Conservation (phyloP, 2,113 vertebrate species). For the Dinomys branickii region DNA sequence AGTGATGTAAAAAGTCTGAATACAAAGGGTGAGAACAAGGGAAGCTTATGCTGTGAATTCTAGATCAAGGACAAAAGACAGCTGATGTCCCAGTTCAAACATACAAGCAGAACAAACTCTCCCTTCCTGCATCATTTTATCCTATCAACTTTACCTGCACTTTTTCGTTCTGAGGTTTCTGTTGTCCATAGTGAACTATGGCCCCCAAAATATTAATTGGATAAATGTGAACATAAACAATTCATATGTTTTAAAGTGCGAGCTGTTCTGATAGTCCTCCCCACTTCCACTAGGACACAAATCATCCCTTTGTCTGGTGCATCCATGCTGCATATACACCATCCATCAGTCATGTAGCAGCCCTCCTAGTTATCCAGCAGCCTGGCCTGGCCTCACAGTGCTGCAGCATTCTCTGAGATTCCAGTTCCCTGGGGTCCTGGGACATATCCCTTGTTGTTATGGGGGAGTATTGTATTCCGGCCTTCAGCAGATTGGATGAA, state of each 20-base stretch:
- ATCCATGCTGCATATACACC: background rate
- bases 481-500: background rate
- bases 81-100: background rate
- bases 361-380: background rate
- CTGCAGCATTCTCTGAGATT: background rate
- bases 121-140: background rate
- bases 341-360: background rate
- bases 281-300: background rate
- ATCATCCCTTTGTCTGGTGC: background rate
- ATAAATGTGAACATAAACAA: background rate
- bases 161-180: background rate
- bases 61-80: background rate
- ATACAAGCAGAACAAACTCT: background rate
- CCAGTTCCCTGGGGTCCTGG: background rate
- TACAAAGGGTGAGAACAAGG: background rate
- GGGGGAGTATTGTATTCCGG: background rate
- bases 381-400: background rate
- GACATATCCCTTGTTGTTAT: too few species aligned
- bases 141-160: background rate
- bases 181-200: background rate
- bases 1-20: background rate
- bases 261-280: background rate
- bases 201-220: background rate
- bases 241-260: background rate
- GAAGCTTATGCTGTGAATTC: background rate